Conservation (phyloP, 2,113 vertebrate species). For the Phrynosoma blainvillii region DNA sequence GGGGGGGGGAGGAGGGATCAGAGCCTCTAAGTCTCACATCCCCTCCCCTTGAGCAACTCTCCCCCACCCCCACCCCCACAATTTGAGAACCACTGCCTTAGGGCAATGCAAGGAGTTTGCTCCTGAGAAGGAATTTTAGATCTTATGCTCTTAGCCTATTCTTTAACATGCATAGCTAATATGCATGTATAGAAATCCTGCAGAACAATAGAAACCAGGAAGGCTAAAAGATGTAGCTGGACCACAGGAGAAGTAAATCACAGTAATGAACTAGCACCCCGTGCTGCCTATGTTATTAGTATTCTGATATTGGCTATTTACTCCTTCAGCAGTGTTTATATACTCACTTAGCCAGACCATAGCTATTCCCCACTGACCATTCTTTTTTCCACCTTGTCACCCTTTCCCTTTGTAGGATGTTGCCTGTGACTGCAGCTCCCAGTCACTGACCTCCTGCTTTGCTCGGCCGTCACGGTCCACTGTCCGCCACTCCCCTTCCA, state of each 20-base stretch:
- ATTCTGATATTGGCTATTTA: not conserved
- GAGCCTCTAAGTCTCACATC: too few species aligned
- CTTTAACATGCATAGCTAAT: not conserved
- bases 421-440: slow-evolving; percentile 90
- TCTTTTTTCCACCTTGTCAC: slow-evolving; percentile 36
- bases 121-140: not conserved
- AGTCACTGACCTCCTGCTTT: slow-evolving; percentile 89
- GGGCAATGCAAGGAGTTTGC: not conserved
- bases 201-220: not conserved
- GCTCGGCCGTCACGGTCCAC: slow-evolving; percentile 83
- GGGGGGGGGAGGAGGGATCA: too few species aligned
- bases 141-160: not conserved
- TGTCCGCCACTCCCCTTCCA: slow-evolving; percentile 84
- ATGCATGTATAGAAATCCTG: not conserved
- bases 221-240: not conserved
- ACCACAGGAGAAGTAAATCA: not conserved
- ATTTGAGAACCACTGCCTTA: too few species aligned
- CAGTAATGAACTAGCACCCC: too few species aligned
- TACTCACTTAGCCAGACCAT: not conserved
- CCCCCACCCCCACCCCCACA: too few species aligned
- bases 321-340: not conserved
- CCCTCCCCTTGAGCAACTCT: too few species aligned
- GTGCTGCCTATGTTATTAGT: not conserved
- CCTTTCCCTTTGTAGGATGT: slow-evolving; percentile 80
- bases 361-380: too few species aligned